Base-by-base conservation (phyloP, 1,140 invertebrate genomes). In the Babylonia areolata region DNA sequence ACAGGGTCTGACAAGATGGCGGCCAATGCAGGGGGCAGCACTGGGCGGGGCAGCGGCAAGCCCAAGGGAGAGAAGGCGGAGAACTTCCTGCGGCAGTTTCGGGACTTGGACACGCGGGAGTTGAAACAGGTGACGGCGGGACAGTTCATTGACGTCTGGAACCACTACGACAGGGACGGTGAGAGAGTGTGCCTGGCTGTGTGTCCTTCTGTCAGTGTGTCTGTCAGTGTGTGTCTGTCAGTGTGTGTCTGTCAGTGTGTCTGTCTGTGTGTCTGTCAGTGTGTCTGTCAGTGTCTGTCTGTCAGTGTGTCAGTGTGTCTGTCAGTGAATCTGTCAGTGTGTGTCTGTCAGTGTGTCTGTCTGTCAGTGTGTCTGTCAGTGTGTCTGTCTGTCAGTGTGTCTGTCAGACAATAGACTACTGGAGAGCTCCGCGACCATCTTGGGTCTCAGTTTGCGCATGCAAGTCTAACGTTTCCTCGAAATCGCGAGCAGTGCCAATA, bases 71-170 rank as follows among this genome's bases (percentile, higher is more conserved):
- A n/a, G n/a, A n/a, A n/a, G n/a, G n/a, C n/a, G 58, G 17, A 12
- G 9, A 98, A 98, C 93, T 98, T 98, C 93, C 97, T 98, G 96
- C 95, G 97, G 54, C 97, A 98, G 93, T 98, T 97, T 94, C 95
- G 97, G 39, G 97, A 98, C 94, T 97, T 97, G 11, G 96, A 97
- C 88, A 97, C 97, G 58, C 95, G 97, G n/a, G 97, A 98, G 93
- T 95, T 98, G 89, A 98, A 97, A 94, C 97, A 97, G 94, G 95
- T 98, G 17, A 98, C 97, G 0, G 97, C 97, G 23, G 97, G 97
- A 94, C 97, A 98, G 95, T 98, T 98, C 93, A 98, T 98, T 97
- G 97, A 98, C 92, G 97, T 98, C 2, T 98, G 97, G 97, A 97
- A 97, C 91, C 97, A 98, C 94, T 98, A 98, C 94, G 97, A 98